Evolutionary conservation across 2,797 vertebrate species (phyloP), one percentile per base, ranked within the genome.

Genomic region (Taenioides sp.): DNA sequence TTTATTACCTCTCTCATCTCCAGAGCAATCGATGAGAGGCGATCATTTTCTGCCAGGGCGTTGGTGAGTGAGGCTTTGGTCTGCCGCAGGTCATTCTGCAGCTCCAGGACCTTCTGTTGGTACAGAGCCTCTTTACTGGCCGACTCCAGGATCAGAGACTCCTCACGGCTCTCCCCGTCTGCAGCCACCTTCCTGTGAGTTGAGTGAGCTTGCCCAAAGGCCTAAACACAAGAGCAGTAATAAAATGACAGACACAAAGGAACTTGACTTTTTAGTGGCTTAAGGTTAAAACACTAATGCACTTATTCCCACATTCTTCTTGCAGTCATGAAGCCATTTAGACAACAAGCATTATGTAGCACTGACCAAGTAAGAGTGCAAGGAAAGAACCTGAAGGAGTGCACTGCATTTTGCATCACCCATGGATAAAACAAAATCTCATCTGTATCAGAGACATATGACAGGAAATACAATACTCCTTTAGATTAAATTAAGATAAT

Each of bases 131-230:
- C 97, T 88, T 98, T 98, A 74, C 96, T 98, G 80, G 97, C 98
- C 0, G 97, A 98, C 89, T 99, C 98, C 84, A 98, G 90, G 80
- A 99, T 98, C 81, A 99, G 91, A 3, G 95, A 97, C 88, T 99
- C 98, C 79, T 99, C 98, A 49, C 98, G 94, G 93, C 95, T 99
- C 82, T 99, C 97, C 3, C 97, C 97, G 10, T 98, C 98, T 3
- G 96, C 97, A 16, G 97, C 97, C 74, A 99, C 98, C 87, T 98
- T 98, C 91, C 95, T 97, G 87, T 99, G 98, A 86, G 95, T 96
- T 0, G 95, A 96, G 86, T 98, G 92, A 3, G 95, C 98, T 74
- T 99, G 98, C 77, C 98, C 97, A 81, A 98, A 98, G 2, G 97
- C 98, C 98, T 99, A 73, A n/a, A 84, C 1, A 57, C 5, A 69